Percentiles rank a stretch among this genome's conserved stretches.
Conservation (phyloP, 2,113 vertebrate species). For the Paraplagusia blochii region DNA sequence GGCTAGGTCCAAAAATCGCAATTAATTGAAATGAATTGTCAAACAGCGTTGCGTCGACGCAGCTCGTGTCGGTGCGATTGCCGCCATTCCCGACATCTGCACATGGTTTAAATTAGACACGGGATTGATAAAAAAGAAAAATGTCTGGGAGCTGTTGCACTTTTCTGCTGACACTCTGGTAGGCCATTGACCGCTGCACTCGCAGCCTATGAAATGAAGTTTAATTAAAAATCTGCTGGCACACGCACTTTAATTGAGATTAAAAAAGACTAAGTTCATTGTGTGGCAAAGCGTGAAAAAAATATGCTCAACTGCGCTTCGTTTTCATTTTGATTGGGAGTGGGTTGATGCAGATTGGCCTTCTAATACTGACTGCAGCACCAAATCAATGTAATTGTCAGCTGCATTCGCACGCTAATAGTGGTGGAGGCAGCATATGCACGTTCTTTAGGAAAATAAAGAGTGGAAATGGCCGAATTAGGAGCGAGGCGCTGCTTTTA, state of each 20-base stretch:
- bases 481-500: conserved; percentile 8
- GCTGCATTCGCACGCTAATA: conserved; percentile 13
- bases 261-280: conserved; percentile 6
- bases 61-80: background rate
- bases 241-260: background rate
- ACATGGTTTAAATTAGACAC: background rate
- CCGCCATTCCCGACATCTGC: no score
- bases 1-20: background rate
- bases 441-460: conserved; percentile 4
- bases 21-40: background rate
- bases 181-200: background rate
- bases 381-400: conserved; percentile 24
- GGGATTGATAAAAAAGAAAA: background rate
- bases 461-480: conserved; percentile 23
- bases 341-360: conserved; percentile 23
- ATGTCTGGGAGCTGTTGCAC: background rate
- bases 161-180: background rate
- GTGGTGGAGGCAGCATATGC: background rate
- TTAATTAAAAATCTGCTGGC: background rate
- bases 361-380: conserved; percentile 24
- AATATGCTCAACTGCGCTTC: conserved; percentile 13
- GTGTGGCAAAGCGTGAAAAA: conserved; percentile 1
- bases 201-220: background rate
- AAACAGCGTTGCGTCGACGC: background rate
- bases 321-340: conserved; percentile 28